Evolutionary conservation across 1,140 invertebrate genomes (phyloP), one percentile per base, ranked within the genome.

Genomic region (Pseudomyrmex concolor): DNA sequence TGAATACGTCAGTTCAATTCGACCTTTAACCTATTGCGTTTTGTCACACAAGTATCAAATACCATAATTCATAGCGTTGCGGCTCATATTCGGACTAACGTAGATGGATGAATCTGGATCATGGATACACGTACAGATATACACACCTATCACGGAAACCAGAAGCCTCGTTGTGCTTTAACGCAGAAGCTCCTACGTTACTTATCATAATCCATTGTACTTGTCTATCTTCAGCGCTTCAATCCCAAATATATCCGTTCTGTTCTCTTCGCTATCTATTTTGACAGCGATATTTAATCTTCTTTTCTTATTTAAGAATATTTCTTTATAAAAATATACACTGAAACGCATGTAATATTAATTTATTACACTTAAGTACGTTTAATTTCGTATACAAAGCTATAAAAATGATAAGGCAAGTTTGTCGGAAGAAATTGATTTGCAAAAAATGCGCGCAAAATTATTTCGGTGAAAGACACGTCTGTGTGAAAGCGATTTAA

Each of bases 21-120:
- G 43, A 80, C 54, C 66, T 70, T 22, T 70, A 59, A 34, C 43
- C 54, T 70, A 70, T 60, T 15, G 15, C 19, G 22, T 17, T 80
- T 64, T 80, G 34, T 34, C 34, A 34, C 54, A 25, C 34, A 34
- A 8, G 34, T 59, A 70, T 80, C 43, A 70, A 80, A 80, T 80
- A 70, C n/a, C 74, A 55, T 80, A 70, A 80, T 70, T 70, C 43
- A 80, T 80, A 80, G 70, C 34, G 76, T 59, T 78, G 57, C 43
- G 25, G n/a, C n/a, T 57, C 54, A 19, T 70, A n/a, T 70, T 80
- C 19, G 10, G 10, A 68, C 15, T 59, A 78, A 80, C 51, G 54
- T 59, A 70, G 43, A 80, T 80, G 43, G 54, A 80, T 59, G 76
- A 34, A 34, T 34, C n/a, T 12, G 59, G 76, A 80, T 70, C 59